Base-by-base conservation (phyloP, 1,140 invertebrate genomes). In the Drosophila parabipectinata region DNA sequence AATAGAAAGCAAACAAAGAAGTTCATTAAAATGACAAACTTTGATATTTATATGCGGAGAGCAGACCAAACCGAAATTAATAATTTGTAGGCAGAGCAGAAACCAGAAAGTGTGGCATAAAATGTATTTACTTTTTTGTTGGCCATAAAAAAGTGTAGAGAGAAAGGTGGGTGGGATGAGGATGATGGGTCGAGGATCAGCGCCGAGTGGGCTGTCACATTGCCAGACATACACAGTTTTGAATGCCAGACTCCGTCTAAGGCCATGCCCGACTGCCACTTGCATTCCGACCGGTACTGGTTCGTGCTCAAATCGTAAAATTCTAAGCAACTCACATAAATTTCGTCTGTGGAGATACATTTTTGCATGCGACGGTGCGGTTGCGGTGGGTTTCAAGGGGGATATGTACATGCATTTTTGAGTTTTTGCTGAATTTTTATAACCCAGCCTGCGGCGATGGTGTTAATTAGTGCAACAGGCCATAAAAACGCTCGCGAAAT, bases 391-490 rank as follows among this genome's bases (percentile, higher is more conserved):
- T 21, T 21, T 21, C 21, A 1, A 21, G 21, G 26, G 26, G 44
- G 18, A 21, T 24, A 12, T 10, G 9, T 8, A 37, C 10, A 37
- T 37, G 10, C 34, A 37, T 47, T 21, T 47, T 7, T 53, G 48
- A 26, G 26, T 44, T 71, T 72, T 54, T 52, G 44, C 9, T 15
- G 34, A 62, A 53, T 63, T 81, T 81, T 87, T 75, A 87, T 62
- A 68, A 41, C 64, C 48, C 50, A 47, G 37, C 34, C 58, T 53
- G 57, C 21, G 73, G 54, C 60, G 59, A 4, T 76, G 77, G 54
- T 85, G 62, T 72, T 88, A 87, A 87, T 87, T 88, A 68, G 75
- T 75, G 62, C 79, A 87, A 68, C 79, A 78, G 71, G 59, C 41
- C 34, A 30, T 41, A 58, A 56, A 81, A 87, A 59, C 60, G 68